These are phyloP conservation scores for Heliconius nattereri DNA, from an alignment of 1,140 invertebrate species.

Conservation along the genomic window DNA sequence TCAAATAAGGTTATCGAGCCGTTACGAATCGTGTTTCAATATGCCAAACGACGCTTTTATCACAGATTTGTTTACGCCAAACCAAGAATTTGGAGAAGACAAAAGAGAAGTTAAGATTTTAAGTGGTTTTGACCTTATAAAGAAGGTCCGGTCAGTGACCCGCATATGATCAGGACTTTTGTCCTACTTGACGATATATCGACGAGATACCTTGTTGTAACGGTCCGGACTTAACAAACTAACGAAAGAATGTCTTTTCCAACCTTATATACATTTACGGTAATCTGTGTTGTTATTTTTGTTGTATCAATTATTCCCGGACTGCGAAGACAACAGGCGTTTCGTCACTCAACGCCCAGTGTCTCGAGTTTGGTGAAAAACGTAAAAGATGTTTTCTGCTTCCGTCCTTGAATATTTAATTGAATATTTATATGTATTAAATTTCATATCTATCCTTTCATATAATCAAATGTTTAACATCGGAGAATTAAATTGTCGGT, in stretches of 20 bases:
- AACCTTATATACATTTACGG: background rate
- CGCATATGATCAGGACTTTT: slow-evolving; percentile 38
- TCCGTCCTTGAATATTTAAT: background rate
- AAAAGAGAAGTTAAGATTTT: slow-evolving; percentile 27
- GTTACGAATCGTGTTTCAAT: slow-evolving; percentile 53
- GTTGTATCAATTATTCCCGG: too few relatives aligned
- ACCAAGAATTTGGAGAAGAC: slow-evolving; percentile 20
- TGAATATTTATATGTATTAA: background rate
- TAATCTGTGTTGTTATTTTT: too few relatives aligned
- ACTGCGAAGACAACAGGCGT: too few relatives aligned
- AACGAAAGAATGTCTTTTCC: background rate
- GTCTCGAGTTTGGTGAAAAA: too few relatives aligned
- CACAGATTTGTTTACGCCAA: background rate
- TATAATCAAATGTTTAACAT: background rate
- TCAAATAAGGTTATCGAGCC: slow-evolving; percentile 58
- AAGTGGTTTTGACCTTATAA: slow-evolving; percentile 43
- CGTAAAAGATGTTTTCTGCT: too few relatives aligned
- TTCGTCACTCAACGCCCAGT: too few relatives aligned
- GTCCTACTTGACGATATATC: slow-evolving; percentile 44
- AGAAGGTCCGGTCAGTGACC: slow-evolving; percentile 49
- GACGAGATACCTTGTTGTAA: slow-evolving; percentile 32
- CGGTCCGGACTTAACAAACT: background rate
- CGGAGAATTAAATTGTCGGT: background rate
- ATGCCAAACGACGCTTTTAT: slow-evolving; percentile 31
- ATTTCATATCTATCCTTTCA: background rate